Conservation (phyloP, 2,888 invertebrate genomes). For the Aphrophora alni region DNA sequence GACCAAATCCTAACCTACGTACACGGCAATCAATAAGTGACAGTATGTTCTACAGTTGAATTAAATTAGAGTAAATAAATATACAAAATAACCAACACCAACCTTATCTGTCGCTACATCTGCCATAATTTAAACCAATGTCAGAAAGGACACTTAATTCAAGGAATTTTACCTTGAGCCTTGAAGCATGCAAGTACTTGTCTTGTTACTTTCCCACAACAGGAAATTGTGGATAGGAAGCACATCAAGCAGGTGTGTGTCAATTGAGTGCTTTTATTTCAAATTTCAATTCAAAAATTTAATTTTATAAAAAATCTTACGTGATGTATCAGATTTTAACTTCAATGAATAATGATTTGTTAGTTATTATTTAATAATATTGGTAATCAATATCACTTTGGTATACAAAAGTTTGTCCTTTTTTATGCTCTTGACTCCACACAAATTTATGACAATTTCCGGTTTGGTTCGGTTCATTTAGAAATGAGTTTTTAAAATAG, state of each 20-base stretch:
- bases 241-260: neutral
- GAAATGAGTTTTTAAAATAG: no score
- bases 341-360: no score
- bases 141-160: constrained; percentile 17
- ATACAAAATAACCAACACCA: neutral
- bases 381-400: no score
- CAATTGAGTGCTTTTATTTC: neutral
- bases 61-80: no score
- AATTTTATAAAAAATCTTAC: neutral
- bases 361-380: no score
- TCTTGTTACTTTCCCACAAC: neutral
- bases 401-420: no score
- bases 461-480: no score
- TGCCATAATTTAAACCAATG: neutral
- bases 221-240: neutral
- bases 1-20: neutral
- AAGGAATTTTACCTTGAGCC: constrained; percentile 14
- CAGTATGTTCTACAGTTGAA: neutral
- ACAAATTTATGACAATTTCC: no score
- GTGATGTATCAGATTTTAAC: no score
- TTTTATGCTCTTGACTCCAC: no score
- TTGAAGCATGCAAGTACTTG: constrained; percentile 9
- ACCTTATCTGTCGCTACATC: neutral
- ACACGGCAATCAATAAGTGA: neutral
- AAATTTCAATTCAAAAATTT: neutral